phyloP scores from a whole-genome alignment of 2,113 vertebrate genomes.

The Urocynchramus pylzowi region DNA sequence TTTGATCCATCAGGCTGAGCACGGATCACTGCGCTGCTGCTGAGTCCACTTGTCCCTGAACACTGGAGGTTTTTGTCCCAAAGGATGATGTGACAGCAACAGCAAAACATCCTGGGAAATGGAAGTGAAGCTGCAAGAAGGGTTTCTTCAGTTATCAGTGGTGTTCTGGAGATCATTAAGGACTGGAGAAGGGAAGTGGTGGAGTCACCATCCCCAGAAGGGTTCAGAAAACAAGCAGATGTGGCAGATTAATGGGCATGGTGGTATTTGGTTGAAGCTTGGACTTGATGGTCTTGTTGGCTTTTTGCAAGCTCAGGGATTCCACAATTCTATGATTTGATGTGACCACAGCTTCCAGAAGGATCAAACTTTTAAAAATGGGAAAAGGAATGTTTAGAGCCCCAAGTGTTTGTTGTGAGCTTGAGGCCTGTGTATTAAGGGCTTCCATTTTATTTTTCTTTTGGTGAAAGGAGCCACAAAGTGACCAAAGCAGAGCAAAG shows the following conservation, averaged over 20 bases:
- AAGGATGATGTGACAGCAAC: fast-evolving
- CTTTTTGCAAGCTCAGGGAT: not conserved
- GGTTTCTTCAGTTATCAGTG: not conserved
- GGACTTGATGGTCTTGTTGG: not conserved
- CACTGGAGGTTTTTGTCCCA: not conserved
- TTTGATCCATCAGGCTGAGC: not conserved
- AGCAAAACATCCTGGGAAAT: not conserved
- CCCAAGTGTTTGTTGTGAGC: fast-evolving
- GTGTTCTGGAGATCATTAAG: not conserved
- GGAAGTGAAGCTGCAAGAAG: not conserved
- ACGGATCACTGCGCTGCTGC: not conserved
- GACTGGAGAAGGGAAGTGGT: not conserved
- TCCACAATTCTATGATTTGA: fast-evolving
- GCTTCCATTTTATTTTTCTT: not conserved
- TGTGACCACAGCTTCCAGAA: not conserved
- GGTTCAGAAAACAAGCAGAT: not conserved
- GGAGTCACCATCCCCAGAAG: not conserved
- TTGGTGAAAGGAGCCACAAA: not conserved
- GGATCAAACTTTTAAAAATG: not conserved
- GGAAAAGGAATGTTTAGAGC: not conserved
- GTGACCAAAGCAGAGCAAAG: not conserved
- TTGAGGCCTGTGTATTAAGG: not conserved
- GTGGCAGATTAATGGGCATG: fast-evolving
- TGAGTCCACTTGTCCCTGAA: not conserved
- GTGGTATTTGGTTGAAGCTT: not conserved